Percentiles rank a stretch among this genome's conserved stretches.
Conservation (phyloP, 2,113 vertebrate species). For the Platanista minor region DNA sequence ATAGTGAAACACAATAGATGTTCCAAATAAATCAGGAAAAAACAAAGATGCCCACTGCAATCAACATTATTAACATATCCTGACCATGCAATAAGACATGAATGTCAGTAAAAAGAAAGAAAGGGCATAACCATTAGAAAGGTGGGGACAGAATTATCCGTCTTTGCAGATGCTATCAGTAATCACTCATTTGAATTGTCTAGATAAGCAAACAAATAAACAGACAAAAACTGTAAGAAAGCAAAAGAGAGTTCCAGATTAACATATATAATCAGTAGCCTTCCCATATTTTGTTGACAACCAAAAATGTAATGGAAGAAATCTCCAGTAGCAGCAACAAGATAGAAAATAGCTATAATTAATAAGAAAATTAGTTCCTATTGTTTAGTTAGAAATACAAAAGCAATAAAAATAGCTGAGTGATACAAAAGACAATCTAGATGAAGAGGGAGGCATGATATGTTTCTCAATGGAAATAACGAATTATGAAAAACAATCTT, state of each 20-base stretch:
- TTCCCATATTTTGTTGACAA: not conserved
- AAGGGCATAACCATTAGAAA: not conserved
- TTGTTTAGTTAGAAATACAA: not conserved
- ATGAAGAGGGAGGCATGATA: not conserved
- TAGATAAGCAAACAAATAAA: not conserved
- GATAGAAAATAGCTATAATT: not conserved
- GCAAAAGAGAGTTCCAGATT: not conserved
- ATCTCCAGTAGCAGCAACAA: not conserved
- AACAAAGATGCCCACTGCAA: not conserved
- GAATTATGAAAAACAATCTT: not conserved
- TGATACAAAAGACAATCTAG: not conserved
- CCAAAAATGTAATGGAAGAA: not conserved
- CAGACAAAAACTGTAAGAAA: not conserved
- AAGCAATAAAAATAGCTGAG: not conserved
- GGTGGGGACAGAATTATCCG: not conserved
- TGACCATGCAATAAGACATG: not conserved
- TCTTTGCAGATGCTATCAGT: not conserved
- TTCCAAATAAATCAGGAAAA: not conserved
- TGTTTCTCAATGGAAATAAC: not conserved
- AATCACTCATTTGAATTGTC: not conserved
- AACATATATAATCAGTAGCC: not conserved
- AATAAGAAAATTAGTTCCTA: not conserved
- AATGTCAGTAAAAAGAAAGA: not conserved
- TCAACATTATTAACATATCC: not conserved
- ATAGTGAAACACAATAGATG: not conserved